Evolutionary conservation across 2,113 vertebrate species (phyloP).

Genomic region (Conger conger): DNA sequence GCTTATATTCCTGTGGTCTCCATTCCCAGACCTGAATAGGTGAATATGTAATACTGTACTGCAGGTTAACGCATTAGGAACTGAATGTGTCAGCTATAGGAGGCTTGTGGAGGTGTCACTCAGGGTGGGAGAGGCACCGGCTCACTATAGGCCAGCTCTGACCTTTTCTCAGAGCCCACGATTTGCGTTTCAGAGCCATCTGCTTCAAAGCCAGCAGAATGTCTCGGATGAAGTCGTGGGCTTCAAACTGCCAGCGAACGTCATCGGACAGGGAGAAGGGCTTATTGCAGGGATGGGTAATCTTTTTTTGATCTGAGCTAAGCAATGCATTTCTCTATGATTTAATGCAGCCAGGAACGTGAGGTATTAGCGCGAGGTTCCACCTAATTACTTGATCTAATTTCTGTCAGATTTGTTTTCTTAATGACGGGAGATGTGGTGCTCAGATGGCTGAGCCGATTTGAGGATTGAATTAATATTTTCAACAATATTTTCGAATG

Average conservation of each 20-base stretch:
- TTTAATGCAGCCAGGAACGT: background rate
- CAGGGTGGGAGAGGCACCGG: background rate
- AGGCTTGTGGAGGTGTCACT: background rate
- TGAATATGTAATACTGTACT: background rate
- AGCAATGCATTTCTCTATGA: background rate
- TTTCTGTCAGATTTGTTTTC: background rate
- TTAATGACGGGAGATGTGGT: background rate
- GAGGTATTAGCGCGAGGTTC: background rate
- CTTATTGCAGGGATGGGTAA: constrained; percentile 35
- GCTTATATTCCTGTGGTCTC: background rate
- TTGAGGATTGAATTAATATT: background rate
- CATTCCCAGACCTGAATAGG: background rate
- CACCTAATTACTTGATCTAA: background rate
- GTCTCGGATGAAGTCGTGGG: constrained; percentile 22
- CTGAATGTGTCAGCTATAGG: background rate
- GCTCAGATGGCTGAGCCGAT: background rate
- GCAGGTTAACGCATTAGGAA: background rate
- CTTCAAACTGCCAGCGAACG: constrained; percentile 34
- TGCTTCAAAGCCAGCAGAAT: constrained; percentile 41
- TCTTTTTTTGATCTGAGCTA: constrained; percentile 10
- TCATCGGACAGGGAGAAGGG: constrained; percentile 43
- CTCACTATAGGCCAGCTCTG: constrained; percentile 3
- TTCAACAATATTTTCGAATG: background rate
- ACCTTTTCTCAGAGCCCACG: constrained; percentile 41
- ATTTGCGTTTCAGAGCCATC: constrained; percentile 56